These are phyloP conservation scores for Oopsacas minuta DNA, from an alignment of 37 sponge, comb jelly and placozoan species.

Conservation along the genomic window DNA sequence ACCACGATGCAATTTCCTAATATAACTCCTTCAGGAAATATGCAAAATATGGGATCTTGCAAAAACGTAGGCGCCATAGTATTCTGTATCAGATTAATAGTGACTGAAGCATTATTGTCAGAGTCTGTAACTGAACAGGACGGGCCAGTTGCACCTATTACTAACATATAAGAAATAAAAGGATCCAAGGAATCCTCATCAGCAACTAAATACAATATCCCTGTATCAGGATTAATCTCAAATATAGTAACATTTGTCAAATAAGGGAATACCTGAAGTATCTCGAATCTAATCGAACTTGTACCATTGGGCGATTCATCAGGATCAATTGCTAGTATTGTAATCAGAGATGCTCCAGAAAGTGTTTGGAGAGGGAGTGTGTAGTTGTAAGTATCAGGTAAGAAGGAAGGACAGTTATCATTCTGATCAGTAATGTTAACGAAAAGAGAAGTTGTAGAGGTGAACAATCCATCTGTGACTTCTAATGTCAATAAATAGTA, in stretches of 20 bases:
- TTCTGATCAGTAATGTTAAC: constrained; percentile 1
- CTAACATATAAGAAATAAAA: background rate
- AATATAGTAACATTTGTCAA: background rate
- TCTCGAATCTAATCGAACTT: background rate
- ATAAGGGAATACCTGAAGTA: background rate
- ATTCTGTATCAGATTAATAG: background rate
- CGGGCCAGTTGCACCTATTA: background rate
- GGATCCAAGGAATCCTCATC: background rate
- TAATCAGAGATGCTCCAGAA: background rate
- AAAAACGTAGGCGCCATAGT: background rate
- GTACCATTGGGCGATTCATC: background rate
- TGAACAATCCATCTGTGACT: background rate
- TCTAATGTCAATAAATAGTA: background rate
- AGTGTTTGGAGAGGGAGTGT: background rate
- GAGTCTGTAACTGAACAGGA: background rate
- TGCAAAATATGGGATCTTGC: background rate
- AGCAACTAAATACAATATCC: background rate
- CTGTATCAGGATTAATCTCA: background rate
- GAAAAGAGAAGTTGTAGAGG: background rate
- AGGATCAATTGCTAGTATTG: background rate
- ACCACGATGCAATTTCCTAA: background rate
- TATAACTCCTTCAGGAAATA: background rate
- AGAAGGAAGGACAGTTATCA: background rate
- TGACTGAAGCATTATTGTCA: background rate
- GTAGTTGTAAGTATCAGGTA: background rate